Base-by-base conservation (phyloP, 2,888 invertebrate genomes). In the Plebejus argus region DNA sequence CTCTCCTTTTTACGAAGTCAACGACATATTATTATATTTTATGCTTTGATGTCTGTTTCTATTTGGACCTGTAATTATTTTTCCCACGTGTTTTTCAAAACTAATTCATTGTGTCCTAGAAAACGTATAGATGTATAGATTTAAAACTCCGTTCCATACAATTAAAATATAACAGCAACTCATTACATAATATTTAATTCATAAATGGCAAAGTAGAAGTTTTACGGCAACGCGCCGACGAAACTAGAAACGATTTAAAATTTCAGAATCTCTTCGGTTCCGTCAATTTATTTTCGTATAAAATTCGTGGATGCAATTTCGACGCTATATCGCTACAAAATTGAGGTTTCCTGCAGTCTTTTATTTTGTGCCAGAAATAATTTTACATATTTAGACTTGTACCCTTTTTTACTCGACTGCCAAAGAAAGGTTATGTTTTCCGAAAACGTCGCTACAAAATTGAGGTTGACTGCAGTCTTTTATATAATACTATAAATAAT, bases 201-300 rank as follows among this genome's bases (percentile, higher is more conserved):
- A 39, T 2, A 35, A 66, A 33, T 66, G 33, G 66, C 15, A 39
- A 71, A 71, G 71, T 39, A 39, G 71, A 71, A 71, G n/a, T 71
- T 71, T 39, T 12, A 39, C 66, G 28, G 28, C 23, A 15, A 66
- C 66, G 39, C 71, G 39, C 71, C 83, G 78, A 84, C 86, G 88
- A 87, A 88, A 86, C 83, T 78, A 78, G 70, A 76, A 79, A 79
- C 77, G 81, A 83, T 85, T 88, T 86, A 85, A 88, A 87, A 87
- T 85, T 87, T 84, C 83, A 82, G 81, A 81, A 78, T 82, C 81
- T 85, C 86, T 85, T 85, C 83, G 81, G 82, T 82, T 83, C 83
- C 84, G 83, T 86, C 83, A 85, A 75, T 75, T 75, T 75, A 85
- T 86, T 85, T 87, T 85, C 84, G 85, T 86, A 84, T 83, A 84